Conservation (phyloP, 2,888 invertebrate genomes). For the Caenorhabditis plicata region DNA sequence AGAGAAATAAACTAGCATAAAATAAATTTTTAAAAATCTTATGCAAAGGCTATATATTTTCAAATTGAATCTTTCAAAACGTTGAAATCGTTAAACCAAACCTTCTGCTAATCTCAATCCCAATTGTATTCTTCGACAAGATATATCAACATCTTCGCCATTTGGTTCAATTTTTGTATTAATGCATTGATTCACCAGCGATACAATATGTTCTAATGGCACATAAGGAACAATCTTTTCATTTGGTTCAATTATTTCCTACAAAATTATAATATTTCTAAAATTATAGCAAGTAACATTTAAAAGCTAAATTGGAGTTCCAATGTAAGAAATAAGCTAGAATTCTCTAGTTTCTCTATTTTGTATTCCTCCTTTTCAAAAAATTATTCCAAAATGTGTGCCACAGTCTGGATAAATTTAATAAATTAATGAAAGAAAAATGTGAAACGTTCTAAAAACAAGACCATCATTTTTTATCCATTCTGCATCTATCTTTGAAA, state of each 20-base stretch:
- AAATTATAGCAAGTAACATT: too few species aligned
- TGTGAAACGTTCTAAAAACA: too few species aligned
- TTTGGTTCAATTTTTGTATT: conserved; percentile 21
- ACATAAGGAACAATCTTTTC: conserved; percentile 17
- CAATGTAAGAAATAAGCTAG: neutral
- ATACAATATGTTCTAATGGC: conserved; percentile 9
- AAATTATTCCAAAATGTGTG: too few species aligned
- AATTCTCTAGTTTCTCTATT: too few species aligned
- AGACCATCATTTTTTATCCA: too few species aligned
- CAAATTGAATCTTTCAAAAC: neutral
- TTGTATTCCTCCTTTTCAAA: too few species aligned
- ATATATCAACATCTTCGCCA: conserved; percentile 6
- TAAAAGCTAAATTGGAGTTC: neutral
- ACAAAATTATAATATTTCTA: too few species aligned
- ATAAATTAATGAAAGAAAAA: too few species aligned
- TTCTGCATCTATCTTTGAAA: too few species aligned
- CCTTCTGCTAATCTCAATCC: conserved; percentile 57
- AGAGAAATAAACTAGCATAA: too few species aligned
- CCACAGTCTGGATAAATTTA: too few species aligned
- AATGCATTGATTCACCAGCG: conserved; percentile 7
- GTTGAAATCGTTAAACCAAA: conserved; percentile 8
- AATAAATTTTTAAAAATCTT: too few species aligned
- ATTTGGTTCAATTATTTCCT: conserved; percentile 33
- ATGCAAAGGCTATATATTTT: conserved; percentile 1
- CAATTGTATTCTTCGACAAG: conserved; percentile 60